phyloP scores from a whole-genome alignment of 2,888 invertebrate genomes.

The Euzetes globulus region DNA sequence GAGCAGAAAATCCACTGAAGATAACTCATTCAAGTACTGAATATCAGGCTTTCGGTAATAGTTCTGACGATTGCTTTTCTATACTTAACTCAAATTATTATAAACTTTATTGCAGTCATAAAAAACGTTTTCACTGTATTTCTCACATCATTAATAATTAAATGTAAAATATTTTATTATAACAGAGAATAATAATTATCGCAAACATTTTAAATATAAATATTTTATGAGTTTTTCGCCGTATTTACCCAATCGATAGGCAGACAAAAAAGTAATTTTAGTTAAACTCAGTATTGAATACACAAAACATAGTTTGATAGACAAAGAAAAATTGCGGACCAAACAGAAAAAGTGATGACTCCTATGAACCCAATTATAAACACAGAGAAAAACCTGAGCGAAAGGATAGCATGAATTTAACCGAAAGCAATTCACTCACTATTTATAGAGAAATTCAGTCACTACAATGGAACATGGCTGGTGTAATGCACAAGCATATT shows the following conservation, averaged over 20 bases:
- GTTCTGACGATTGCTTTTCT: not conserved
- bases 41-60: not conserved
- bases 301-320: not conserved
- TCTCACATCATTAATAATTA: not conserved
- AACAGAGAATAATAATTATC: too few species aligned
- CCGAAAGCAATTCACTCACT: not conserved
- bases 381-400: not conserved
- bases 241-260: too few species aligned
- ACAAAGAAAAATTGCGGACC: not conserved
- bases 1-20: not conserved
- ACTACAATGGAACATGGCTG: not conserved
- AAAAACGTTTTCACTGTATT: not conserved
- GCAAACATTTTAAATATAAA: too few species aligned
- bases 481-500: not conserved
- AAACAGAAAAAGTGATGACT: slow-evolving; percentile 2
- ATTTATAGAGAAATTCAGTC: too few species aligned
- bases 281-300: too few species aligned
- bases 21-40: not conserved
- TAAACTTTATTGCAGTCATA: not conserved
- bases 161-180: not conserved
- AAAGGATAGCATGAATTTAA: not conserved
- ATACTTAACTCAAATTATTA: not conserved
- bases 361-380: not conserved
- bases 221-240: too few species aligned
- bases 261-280: too few species aligned